phyloP scores from a whole-genome alignment of 2,797 vertebrate genomes.

The Arremon aurantiirostris region DNA sequence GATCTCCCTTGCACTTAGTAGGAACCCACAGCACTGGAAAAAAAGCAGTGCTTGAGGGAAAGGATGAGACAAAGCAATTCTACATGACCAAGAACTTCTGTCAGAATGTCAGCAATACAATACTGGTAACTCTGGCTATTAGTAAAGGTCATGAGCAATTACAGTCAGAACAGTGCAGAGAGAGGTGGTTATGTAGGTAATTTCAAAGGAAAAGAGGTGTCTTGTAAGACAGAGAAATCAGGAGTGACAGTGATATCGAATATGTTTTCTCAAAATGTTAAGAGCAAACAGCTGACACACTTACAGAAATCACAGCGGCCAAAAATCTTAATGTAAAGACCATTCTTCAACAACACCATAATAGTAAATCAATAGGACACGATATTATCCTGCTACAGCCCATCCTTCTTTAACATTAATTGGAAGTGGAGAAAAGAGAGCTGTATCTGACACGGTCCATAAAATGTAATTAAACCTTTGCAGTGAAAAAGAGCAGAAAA shows the following conservation, averaged over 20 bases:
- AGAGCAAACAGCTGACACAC: not conserved
- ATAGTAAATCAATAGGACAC: not conserved
- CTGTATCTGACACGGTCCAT: not conserved
- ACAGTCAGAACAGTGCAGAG: not conserved
- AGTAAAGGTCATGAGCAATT: not conserved
- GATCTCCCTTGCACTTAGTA: not conserved
- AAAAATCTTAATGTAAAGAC: not conserved
- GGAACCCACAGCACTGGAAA: not conserved
- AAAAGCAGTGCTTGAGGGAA: not conserved
- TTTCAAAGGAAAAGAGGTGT: not conserved
- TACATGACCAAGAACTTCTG: not conserved
- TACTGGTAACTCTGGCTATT: not conserved
- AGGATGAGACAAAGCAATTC: not conserved
- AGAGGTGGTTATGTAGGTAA: not conserved
- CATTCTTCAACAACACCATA: not conserved
- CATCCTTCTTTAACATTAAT: not conserved
- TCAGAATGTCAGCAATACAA: not conserved
- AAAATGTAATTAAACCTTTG: constrained; percentile 3
- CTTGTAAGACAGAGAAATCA: not conserved
- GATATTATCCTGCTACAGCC: not conserved
- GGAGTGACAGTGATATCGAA: not conserved
- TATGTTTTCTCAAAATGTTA: not conserved
- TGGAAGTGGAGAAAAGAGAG: not conserved
- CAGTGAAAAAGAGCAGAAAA: not conserved
- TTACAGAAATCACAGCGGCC: not conserved